Percentiles rank a stretch among this genome's conserved stretches.
These are phyloP conservation scores for Halesus radiatus DNA, from an alignment of 1,140 invertebrate species.

Conservation along the genomic window DNA sequence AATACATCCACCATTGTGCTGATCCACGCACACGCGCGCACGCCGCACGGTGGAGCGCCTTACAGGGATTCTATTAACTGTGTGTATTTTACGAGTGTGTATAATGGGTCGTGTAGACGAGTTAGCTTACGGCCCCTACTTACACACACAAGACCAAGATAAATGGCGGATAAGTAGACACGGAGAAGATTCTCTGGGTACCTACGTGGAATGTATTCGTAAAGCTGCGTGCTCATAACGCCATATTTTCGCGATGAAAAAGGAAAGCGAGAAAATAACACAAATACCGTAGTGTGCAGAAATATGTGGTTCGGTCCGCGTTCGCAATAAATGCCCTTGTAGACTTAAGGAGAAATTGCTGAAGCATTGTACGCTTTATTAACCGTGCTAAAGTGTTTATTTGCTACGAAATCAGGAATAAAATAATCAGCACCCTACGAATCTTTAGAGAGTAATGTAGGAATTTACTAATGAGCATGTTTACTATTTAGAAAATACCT, in stretches of 20 bases:
- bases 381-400: slow-evolving; percentile 21
- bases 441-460: too few species aligned
- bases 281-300: slow-evolving; percentile 30
- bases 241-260: slow-evolving; percentile 35
- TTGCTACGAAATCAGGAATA: background rate
- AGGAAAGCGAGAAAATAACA: slow-evolving; percentile 30
- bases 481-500: background rate
- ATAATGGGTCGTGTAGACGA: slow-evolving; percentile 33
- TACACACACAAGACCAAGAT: slow-evolving; percentile 26
- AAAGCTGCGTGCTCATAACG: slow-evolving; percentile 26
- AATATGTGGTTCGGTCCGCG: slow-evolving; percentile 11
- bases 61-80: slow-evolving; percentile 37
- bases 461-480: background rate
- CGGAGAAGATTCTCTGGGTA: slow-evolving; percentile 19
- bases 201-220: slow-evolving; percentile 23
- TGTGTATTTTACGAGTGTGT: slow-evolving; percentile 30
- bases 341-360: slow-evolving; percentile 13
- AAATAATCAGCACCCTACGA: background rate
- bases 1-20: slow-evolving; percentile 31
- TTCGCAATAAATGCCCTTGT: slow-evolving; percentile 33
- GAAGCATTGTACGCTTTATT: slow-evolving; percentile 16
- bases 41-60: background rate
- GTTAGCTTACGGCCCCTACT: slow-evolving; percentile 35
- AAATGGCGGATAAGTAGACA: slow-evolving; percentile 33
- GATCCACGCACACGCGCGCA: slow-evolving; percentile 11